Percentiles rank a stretch among this genome's conserved stretches.
Conservation (phyloP, 1,140 invertebrate species). For the Pogonognathellus flavescens region DNA sequence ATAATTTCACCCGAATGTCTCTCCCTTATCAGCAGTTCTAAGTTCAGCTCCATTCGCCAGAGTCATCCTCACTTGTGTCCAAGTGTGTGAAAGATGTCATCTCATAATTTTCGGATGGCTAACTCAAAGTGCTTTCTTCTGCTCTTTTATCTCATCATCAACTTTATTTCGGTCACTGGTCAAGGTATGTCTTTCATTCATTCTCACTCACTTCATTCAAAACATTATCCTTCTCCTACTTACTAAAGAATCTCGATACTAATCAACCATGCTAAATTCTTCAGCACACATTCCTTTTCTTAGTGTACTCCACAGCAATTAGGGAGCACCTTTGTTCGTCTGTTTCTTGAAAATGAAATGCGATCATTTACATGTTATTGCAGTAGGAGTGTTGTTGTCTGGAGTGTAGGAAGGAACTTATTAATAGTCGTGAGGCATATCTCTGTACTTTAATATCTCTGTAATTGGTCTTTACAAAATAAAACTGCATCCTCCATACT, state of each 20-base stretch:
- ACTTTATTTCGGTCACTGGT: constrained; percentile 1
- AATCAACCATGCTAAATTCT: no score
- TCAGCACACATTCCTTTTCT: no score
- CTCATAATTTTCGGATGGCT: constrained; percentile 39
- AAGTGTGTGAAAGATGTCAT: constrained; percentile 6
- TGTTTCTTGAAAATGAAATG: background rate
- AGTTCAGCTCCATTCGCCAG: constrained; percentile 7
- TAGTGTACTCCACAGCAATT: background rate
- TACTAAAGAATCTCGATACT: no score
- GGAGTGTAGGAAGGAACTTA: constrained; percentile 15
- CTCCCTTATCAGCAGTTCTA: constrained; percentile 17
- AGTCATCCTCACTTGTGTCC: constrained; percentile 14
- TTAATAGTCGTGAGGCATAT: constrained; percentile 42
- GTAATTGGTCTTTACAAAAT: no score
- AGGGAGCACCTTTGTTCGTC: background rate
- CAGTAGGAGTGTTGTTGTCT: background rate
- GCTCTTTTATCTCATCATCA: constrained; percentile 14
- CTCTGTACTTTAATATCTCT: no score
- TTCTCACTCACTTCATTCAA: background rate
- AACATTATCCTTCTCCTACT: background rate
- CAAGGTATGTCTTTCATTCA: constrained; percentile 22
- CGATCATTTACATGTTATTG: background rate
- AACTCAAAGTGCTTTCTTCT: constrained; percentile 43
- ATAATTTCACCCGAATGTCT: constrained; percentile 48
- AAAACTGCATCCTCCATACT: no score